Percentiles rank a stretch among this genome's conserved stretches.
Conservation (phyloP, 2,888 invertebrate genomes). For the Luperina nickerlii region DNA sequence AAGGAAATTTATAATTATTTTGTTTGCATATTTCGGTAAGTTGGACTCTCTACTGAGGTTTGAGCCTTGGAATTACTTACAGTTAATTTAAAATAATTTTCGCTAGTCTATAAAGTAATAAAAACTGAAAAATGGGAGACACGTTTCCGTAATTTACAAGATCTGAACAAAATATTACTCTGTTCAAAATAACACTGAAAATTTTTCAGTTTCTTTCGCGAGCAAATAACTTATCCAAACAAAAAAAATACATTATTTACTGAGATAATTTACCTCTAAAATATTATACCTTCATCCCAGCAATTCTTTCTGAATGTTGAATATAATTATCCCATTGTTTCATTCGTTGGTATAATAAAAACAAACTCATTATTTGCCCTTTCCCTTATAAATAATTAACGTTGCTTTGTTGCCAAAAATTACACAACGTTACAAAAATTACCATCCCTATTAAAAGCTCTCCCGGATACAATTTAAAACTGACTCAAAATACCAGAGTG, state of each 20-base stretch:
- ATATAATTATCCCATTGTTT: constrained; percentile 47
- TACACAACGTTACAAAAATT: constrained; percentile 29
- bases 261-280: neutral
- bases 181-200: neutral
- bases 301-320: constrained; percentile 26
- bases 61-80: constrained; percentile 44
- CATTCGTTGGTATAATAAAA: constrained; percentile 34
- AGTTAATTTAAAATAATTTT: constrained; percentile 48
- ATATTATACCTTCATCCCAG: neutral
- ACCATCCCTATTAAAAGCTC: constrained; percentile 4
- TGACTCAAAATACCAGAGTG: constrained; percentile 6
- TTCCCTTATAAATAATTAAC: constrained; percentile 35
- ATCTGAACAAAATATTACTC: neutral
- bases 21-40: constrained; percentile 58
- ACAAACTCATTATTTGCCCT: constrained; percentile 35
- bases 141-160: constrained; percentile 2
- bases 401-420: constrained; percentile 27
- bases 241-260: neutral
- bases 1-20: constrained; percentile 63
- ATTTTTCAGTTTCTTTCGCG: neutral
- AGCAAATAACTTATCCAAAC: neutral
- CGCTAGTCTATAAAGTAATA: constrained; percentile 32
- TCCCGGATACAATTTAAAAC: constrained; percentile 3
- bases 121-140: constrained; percentile 3
- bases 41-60: constrained; percentile 31